phyloP scores from a whole-genome alignment of 2,797 vertebrate genomes.

The Menidia menidia region DNA sequence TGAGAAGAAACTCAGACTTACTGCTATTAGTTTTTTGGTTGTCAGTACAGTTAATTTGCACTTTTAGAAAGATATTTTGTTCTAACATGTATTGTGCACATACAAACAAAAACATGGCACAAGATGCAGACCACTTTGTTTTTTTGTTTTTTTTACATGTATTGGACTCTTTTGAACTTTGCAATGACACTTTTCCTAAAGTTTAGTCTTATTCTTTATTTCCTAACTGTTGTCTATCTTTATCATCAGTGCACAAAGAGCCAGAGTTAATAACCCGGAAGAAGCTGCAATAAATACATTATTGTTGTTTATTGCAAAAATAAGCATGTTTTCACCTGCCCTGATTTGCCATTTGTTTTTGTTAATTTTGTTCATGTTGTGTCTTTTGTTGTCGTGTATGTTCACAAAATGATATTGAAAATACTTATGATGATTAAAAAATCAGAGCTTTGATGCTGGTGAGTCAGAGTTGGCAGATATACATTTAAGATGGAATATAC shows the following conservation, averaged over 20 bases:
- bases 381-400: slow-evolving; percentile 65
- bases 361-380: slow-evolving; percentile 60
- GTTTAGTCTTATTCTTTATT: slow-evolving; percentile 31
- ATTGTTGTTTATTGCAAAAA: slow-evolving; percentile 49
- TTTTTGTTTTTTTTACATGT: slow-evolving; percentile 45
- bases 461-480: slow-evolving; percentile 84
- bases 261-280: slow-evolving; percentile 70
- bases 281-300: slow-evolving; percentile 63
- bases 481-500: slow-evolving; percentile 61
- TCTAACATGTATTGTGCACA: slow-evolving; percentile 70
- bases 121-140: slow-evolving; percentile 42
- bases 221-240: slow-evolving; percentile 42
- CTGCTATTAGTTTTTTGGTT: slow-evolving; percentile 19
- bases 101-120: slow-evolving; percentile 58
- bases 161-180: slow-evolving; percentile 55
- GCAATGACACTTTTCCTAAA: slow-evolving; percentile 51
- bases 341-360: slow-evolving; percentile 56
- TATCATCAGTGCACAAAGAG: slow-evolving; percentile 60
- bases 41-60: slow-evolving; percentile 73
- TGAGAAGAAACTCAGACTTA: slow-evolving; percentile 9
- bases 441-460: slow-evolving; percentile 88
- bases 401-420: slow-evolving; percentile 66
- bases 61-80: slow-evolving; percentile 69
- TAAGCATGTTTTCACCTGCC: slow-evolving; percentile 67
- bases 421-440: slow-evolving; percentile 54